phyloP scores from a whole-genome alignment of 2,113 vertebrate species.

The Macrotis lagotis region DNA sequence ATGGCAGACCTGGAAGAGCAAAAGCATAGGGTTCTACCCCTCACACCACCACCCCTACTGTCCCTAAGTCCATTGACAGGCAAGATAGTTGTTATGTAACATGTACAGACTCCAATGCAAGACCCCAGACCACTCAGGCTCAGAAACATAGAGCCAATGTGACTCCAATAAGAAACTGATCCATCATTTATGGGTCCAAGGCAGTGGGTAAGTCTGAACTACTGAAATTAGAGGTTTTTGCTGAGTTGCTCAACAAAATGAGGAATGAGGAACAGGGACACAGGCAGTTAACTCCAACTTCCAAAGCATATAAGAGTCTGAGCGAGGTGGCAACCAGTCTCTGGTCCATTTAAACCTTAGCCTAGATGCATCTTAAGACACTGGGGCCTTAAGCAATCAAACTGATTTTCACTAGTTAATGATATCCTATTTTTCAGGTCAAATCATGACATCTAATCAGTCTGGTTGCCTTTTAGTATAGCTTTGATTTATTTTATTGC shows the following conservation, averaged over 20 bases:
- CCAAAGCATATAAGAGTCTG: background rate
- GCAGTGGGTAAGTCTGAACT: background rate
- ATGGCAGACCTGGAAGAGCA: background rate
- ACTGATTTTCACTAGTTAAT: background rate
- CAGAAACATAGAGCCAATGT: background rate
- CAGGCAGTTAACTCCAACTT: background rate
- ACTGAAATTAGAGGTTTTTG: background rate
- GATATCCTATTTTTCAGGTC: background rate
- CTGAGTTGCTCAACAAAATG: background rate
- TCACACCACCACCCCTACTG: background rate
- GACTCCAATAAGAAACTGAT: background rate
- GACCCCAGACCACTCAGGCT: background rate
- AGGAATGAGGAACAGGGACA: background rate
- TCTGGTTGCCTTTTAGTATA: too few species aligned
- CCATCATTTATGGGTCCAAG: background rate
- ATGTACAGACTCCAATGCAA: background rate
- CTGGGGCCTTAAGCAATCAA: background rate
- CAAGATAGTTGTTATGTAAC: background rate
- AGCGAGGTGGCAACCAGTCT: background rate
- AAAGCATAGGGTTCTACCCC: background rate
- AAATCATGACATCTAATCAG: too few species aligned
- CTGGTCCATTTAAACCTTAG: background rate
- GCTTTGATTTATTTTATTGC: too few species aligned
- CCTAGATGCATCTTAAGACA: background rate
- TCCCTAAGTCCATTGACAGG: background rate